Evolutionary conservation across 2,888 invertebrate species (phyloP).

Genomic region (Steromphala cineraria): DNA sequence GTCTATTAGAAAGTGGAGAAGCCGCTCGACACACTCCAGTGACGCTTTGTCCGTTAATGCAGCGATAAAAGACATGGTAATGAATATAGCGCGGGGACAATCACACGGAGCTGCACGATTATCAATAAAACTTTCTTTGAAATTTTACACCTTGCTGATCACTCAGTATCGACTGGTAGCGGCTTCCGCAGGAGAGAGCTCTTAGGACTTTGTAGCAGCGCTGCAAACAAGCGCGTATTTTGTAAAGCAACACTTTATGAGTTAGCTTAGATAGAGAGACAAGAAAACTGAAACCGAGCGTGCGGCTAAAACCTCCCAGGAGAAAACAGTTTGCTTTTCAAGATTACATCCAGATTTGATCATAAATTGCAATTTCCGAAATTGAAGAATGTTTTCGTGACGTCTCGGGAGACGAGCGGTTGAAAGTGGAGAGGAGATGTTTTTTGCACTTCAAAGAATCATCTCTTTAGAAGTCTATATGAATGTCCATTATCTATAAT

Average conservation of each 20-base stretch:
- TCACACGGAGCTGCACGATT: constrained; percentile 13
- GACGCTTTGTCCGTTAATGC: constrained; percentile 6
- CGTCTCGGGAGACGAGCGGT: neutral
- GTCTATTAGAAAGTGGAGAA: constrained; percentile 24
- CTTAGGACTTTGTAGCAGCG: neutral
- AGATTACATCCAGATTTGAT: neutral
- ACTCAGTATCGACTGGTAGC: constrained; percentile 15
- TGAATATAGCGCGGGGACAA: constrained; percentile 19
- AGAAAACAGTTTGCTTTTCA: constrained; percentile 10
- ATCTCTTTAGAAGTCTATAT: no score
- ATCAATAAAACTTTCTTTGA: constrained; percentile 26
- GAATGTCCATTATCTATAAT: no score
- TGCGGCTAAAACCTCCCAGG: neutral
- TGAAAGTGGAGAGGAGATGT: neutral
- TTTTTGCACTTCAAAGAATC: no score
- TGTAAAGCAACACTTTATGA: constrained; percentile 18
- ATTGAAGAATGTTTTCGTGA: neutral
- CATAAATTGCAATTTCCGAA: neutral
- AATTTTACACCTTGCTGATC: constrained; percentile 22
- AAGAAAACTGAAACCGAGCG: neutral
- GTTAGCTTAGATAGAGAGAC: neutral
- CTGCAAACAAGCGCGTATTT: constrained; percentile 1
- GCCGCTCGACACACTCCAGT: constrained; percentile 4
- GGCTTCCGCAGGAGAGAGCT: constrained; percentile 3
- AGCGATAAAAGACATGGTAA: constrained; percentile 17